Conservation (phyloP, 1,140 invertebrate genomes). For the Parapsyche elsis region DNA sequence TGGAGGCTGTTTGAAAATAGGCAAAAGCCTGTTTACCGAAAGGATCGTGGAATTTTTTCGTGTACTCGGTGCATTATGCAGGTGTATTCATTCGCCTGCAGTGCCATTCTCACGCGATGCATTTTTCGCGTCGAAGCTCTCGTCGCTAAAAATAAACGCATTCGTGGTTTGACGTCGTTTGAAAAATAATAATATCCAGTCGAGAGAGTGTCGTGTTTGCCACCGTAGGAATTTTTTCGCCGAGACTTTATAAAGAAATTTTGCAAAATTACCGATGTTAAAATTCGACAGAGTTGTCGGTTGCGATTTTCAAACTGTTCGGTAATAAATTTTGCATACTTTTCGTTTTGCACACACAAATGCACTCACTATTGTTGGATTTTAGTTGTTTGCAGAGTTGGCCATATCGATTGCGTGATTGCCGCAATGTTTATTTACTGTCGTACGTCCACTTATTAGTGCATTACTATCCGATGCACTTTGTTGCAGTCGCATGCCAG, state of each 20-base stretch:
- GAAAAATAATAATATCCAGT: constrained; percentile 13
- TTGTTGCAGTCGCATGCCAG: neutral
- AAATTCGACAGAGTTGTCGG: too few species aligned
- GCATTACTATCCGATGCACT: constrained; percentile 12
- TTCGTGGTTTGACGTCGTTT: constrained; percentile 12
- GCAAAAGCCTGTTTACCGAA: too few species aligned
- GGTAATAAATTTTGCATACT: too few species aligned
- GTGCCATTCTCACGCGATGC: constrained; percentile 14
- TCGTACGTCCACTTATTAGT: constrained; percentile 2
- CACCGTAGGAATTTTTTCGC: neutral
- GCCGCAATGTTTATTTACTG: neutral
- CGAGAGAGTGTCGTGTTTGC: neutral
- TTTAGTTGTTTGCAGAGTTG: too few species aligned
- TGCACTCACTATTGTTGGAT: too few species aligned
- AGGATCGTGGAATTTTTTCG: neutral
- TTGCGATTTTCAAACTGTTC: too few species aligned
- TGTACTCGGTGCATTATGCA: constrained; percentile 17
- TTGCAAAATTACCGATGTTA: constrained; percentile 4
- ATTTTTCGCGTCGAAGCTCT: neutral
- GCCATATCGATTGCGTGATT: neutral
- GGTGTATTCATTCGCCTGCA: neutral
- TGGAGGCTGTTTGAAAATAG: too few species aligned
- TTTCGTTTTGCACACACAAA: too few species aligned
- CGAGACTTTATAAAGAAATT: constrained; percentile 19
- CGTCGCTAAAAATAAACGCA: neutral